Evolutionary conservation across 2,113 vertebrate genomes (phyloP).

Genomic region (Formicarius rufipectus): DNA sequence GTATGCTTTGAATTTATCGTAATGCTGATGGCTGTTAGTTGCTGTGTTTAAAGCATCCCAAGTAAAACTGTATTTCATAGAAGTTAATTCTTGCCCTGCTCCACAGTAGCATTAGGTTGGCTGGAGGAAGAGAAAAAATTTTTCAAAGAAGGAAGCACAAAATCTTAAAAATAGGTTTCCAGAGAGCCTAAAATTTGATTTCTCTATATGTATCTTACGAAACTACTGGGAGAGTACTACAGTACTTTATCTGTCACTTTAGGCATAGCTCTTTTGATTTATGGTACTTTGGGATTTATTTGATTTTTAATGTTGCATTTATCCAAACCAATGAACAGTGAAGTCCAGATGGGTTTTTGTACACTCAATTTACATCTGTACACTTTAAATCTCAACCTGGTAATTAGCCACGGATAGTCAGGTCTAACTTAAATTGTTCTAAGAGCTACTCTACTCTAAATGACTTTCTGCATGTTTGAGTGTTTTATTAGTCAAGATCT

Average conservation of each 20-base stretch:
- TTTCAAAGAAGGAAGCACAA: neutral
- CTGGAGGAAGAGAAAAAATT: neutral
- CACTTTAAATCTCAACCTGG: neutral
- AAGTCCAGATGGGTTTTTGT: slow-evolving; percentile 2
- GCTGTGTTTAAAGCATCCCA: neutral
- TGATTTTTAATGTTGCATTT: slow-evolving; percentile 29
- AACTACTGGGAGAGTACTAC: neutral
- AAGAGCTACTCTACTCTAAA: neutral
- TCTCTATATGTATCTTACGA: neutral
- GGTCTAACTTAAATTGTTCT: neutral
- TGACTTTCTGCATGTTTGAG: neutral
- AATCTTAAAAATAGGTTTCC: neutral
- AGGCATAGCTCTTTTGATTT: neutral
- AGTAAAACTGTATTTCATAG: neutral
- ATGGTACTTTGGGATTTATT: neutral
- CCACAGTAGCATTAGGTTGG: neutral
- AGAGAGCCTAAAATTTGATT: neutral
- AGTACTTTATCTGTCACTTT: neutral
- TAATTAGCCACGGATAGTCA: slow-evolving; percentile 23
- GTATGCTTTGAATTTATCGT: neutral
- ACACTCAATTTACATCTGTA: neutral
- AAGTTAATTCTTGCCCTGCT: neutral
- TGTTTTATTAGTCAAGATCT: neutral
- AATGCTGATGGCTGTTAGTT: neutral
- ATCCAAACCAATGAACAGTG: slow-evolving; percentile 16